These are phyloP conservation scores for Cirrhinus mrigala DNA, from an alignment of 2,797 vertebrate genomes.

Conservation along the genomic window DNA sequence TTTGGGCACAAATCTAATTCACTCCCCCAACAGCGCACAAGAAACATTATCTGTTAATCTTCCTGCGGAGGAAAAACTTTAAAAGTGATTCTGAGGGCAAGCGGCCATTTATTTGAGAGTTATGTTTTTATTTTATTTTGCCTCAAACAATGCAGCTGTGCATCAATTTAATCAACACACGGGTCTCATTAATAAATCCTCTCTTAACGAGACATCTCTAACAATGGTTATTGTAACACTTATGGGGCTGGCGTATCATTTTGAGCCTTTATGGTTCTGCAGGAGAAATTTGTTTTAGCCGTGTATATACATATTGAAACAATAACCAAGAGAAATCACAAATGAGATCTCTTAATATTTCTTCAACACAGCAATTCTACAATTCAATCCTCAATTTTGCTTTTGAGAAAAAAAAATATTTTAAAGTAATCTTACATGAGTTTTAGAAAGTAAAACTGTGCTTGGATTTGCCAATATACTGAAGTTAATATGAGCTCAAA, in stretches of 20 bases:
- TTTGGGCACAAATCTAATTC: conserved; percentile 38
- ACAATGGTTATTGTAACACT: conserved; percentile 8
- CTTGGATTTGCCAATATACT: background rate
- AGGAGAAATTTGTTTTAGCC: background rate
- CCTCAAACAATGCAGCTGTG: conserved; percentile 23
- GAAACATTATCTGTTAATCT: conserved; percentile 43
- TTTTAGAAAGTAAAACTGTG: background rate
- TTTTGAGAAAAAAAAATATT: background rate
- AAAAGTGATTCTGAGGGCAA: conserved; percentile 33
- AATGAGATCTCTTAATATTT: background rate
- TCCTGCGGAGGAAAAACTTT: conserved; percentile 22
- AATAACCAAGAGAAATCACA: conserved; percentile 15
- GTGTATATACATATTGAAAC: conserved; percentile 17
- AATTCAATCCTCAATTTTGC: background rate
- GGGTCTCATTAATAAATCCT: conserved; percentile 8
- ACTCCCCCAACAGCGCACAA: conserved; percentile 9
- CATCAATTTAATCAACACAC: conserved; percentile 2
- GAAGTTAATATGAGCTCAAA: background rate
- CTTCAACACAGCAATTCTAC: background rate
- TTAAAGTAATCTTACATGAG: background rate
- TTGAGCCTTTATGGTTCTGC: background rate
- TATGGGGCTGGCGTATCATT: background rate
- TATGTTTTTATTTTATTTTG: background rate
- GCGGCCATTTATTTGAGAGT: conserved; percentile 10
- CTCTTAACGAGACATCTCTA: conserved; percentile 24